These are phyloP conservation scores for Albula goreensis DNA, from an alignment of 2,113 vertebrate species.

Conservation along the genomic window DNA sequence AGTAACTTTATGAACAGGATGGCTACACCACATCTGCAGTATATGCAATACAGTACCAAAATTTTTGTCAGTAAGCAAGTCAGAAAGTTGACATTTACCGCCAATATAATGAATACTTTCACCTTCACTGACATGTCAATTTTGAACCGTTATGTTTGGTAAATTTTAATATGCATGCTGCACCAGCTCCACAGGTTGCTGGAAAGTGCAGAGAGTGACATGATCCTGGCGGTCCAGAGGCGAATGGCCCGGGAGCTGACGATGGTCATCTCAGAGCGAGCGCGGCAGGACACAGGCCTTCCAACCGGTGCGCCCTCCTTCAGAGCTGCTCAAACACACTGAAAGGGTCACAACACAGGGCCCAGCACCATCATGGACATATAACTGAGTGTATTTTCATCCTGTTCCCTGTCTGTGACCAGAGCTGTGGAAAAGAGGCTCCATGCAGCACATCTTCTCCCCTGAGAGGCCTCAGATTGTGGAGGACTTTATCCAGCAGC, in stretches of 20 bases:
- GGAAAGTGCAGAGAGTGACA: slow-evolving; percentile 72
- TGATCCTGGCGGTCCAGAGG: slow-evolving; percentile 68
- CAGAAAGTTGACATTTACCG: too few relatives aligned
- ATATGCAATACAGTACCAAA: too few relatives aligned
- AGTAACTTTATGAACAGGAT: too few relatives aligned
- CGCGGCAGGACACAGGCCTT: slow-evolving; percentile 54
- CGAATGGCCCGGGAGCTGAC: slow-evolving; percentile 64
- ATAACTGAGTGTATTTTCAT: background rate
- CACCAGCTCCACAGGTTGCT: slow-evolving; percentile 73
- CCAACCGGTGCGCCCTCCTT: slow-evolving; percentile 57
- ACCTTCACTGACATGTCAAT: too few relatives aligned
- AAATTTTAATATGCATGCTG: background rate
- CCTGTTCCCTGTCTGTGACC: background rate
- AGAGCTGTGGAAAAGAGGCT: slow-evolving; percentile 73
- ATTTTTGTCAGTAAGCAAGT: too few relatives aligned
- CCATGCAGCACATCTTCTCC: slow-evolving; percentile 68
- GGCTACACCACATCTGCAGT: too few relatives aligned
- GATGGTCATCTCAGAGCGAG: slow-evolving; percentile 69
- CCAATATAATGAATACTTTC: too few relatives aligned
- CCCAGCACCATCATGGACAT: too few relatives aligned
- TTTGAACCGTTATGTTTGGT: too few relatives aligned
- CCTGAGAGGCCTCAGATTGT: slow-evolving; percentile 60
- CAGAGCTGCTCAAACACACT: background rate
- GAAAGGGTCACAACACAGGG: too few relatives aligned
- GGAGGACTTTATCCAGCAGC: slow-evolving; percentile 68